Conservation (phyloP, 1,140 invertebrate species). For the Amyelois transitella region DNA sequence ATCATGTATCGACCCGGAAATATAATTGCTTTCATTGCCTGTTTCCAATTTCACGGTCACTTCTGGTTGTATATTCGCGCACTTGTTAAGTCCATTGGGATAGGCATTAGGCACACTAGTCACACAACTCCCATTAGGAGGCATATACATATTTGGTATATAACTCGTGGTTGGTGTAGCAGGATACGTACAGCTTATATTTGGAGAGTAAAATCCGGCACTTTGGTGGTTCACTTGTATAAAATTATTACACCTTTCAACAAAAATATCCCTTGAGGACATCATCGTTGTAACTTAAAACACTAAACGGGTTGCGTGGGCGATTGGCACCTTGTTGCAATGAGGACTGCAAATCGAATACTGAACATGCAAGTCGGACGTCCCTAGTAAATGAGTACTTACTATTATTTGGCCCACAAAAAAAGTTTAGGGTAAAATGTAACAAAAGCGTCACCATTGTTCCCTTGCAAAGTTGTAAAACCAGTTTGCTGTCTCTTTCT, state of each 20-base stretch:
- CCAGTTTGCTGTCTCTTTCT: conserved; percentile 42
- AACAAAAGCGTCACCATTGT: conserved; percentile 69
- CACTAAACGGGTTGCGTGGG: conserved; percentile 50
- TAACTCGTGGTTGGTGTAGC: conserved; percentile 21
- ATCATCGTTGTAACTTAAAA: conserved; percentile 27
- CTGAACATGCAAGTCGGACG: conserved; percentile 52
- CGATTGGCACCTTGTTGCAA: conserved; percentile 40
- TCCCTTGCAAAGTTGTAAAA: conserved; percentile 66
- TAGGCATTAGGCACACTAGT: no score
- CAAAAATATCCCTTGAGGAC: conserved; percentile 52
- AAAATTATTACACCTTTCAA: conserved; percentile 60
- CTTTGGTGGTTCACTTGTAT: conserved; percentile 38
- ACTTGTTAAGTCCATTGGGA: conserved; percentile 23
- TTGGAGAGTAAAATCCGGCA: conserved; percentile 36
- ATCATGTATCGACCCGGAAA: no score
- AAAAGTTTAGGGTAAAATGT: conserved; percentile 69
- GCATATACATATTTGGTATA: conserved; percentile 40
- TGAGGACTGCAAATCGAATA: conserved; percentile 67
- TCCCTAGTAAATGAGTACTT: conserved; percentile 70
- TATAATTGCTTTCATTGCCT: conserved; percentile 42
- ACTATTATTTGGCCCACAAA: conserved; percentile 72
- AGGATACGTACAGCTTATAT: no score
- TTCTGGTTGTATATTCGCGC: conserved; percentile 20
- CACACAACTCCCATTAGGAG: no score
- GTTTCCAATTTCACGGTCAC: conserved; percentile 48